A percentile compares a stretch with the other conserved stretches of the same genome.
These are phyloP conservation scores for Sylvicapra grimmia DNA, from an alignment of 2,113 vertebrate genomes.

Conservation along the genomic window DNA sequence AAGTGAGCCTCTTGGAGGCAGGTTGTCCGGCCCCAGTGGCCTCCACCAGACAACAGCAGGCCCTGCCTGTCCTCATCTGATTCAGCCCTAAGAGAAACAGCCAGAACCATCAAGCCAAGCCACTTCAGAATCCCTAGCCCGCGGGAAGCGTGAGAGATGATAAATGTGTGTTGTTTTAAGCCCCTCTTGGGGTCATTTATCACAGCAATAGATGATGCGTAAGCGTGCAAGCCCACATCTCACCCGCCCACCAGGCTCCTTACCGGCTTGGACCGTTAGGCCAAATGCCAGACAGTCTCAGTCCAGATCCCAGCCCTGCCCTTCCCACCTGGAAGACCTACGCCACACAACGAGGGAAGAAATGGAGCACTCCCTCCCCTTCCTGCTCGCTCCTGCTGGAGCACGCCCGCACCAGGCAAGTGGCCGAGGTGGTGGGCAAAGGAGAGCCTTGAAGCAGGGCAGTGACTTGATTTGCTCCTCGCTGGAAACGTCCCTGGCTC, in stretches of 20 bases:
- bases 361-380: accelerated
- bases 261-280: neutral
- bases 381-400: neutral
- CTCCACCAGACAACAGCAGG: neutral
- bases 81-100: neutral
- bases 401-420: accelerated
- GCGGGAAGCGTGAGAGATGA: neutral
- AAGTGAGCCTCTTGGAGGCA: neutral
- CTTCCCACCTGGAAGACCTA: neutral
- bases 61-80: neutral
- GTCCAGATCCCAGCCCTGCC: neutral
- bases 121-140: neutral
- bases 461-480: neutral
- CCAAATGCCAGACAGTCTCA: neutral
- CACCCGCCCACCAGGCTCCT: neutral
- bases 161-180: neutral
- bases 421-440: neutral
- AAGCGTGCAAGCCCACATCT: accelerated
- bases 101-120: neutral
- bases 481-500: neutral
- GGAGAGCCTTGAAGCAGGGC: neutral
- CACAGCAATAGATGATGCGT: neutral
- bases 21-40: too few species aligned
- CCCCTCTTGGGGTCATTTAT: neutral
- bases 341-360: neutral